These are phyloP conservation scores for Calcarius ornatus DNA, from an alignment of 2,113 vertebrate species.

Conservation along the genomic window DNA sequence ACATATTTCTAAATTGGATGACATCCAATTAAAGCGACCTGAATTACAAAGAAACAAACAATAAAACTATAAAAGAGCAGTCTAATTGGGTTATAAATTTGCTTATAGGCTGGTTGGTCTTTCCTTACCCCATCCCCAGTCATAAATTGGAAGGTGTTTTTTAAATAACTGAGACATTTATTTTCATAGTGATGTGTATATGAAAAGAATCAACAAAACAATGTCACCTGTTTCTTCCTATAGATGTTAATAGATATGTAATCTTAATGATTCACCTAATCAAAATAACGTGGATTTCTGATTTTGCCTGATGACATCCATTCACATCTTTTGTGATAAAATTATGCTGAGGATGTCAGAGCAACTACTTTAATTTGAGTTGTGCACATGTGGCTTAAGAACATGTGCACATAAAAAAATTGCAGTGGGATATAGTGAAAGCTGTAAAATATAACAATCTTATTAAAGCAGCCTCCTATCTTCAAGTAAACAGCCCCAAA, in stretches of 20 bases:
- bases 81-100: slow-evolving; percentile 34
- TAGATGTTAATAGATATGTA: not conserved
- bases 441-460: not conserved
- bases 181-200: not conserved
- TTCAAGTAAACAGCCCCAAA: not conserved
- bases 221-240: not conserved
- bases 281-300: not conserved
- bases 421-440: not conserved
- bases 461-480: not conserved
- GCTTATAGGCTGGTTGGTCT: not conserved
- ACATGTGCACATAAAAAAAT: not conserved
- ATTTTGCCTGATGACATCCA: not conserved
- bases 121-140: not conserved
- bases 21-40: not conserved
- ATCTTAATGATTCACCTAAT: not conserved
- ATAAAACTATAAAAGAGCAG: not conserved
- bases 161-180: not conserved
- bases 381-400: not conserved
- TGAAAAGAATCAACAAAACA: not conserved
- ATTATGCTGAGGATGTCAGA: not conserved
- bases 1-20: not conserved
- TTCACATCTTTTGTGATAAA: not conserved
- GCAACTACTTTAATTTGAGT: not conserved
- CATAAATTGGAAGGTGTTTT: not conserved
- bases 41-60: slow-evolving; percentile 18